phyloP scores from a whole-genome alignment of 2,888 invertebrate species.

The Xylota segnis region DNA sequence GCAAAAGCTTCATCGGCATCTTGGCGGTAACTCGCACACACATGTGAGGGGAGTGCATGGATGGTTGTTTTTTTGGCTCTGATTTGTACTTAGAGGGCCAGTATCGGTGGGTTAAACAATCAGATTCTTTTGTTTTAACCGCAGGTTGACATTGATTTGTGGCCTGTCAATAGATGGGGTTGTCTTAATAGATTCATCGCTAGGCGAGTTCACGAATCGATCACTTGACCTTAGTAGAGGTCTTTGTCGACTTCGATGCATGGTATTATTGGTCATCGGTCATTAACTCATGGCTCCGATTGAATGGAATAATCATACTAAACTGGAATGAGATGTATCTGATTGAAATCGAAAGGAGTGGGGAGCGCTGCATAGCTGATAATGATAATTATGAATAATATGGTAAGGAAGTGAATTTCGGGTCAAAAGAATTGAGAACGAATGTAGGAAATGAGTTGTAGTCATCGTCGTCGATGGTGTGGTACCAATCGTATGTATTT shows the following conservation, averaged over 20 bases:
- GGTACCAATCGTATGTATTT: constrained; percentile 49
- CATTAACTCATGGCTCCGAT: constrained; percentile 66
- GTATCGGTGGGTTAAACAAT: constrained; percentile 10
- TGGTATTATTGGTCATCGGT: constrained; percentile 61
- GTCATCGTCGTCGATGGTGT: neutral
- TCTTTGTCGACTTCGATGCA: constrained; percentile 53
- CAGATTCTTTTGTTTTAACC: constrained; percentile 42
- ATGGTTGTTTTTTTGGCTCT: neutral
- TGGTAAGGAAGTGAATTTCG: constrained; percentile 70
- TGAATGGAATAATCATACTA: constrained; percentile 44
- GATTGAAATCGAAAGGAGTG: constrained; percentile 3
- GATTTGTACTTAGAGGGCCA: constrained; percentile 16
- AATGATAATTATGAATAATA: constrained; percentile 39
- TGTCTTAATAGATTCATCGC: constrained; percentile 27
- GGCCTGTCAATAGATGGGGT: neutral
- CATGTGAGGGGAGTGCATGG: constrained; percentile 5
- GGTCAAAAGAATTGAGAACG: constrained; percentile 67
- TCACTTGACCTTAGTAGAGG: constrained; percentile 68
- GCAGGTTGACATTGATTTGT: constrained; percentile 44
- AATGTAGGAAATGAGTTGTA: constrained; percentile 64
- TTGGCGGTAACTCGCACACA: constrained; percentile 22
- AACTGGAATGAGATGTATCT: constrained; percentile 29
- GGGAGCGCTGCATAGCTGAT: constrained; percentile 11
- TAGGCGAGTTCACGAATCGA: constrained; percentile 42
- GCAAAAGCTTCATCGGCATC: constrained; percentile 58